Conservation (phyloP, 2,797 vertebrate genomes). For the Thalassophryne amazonica region DNA sequence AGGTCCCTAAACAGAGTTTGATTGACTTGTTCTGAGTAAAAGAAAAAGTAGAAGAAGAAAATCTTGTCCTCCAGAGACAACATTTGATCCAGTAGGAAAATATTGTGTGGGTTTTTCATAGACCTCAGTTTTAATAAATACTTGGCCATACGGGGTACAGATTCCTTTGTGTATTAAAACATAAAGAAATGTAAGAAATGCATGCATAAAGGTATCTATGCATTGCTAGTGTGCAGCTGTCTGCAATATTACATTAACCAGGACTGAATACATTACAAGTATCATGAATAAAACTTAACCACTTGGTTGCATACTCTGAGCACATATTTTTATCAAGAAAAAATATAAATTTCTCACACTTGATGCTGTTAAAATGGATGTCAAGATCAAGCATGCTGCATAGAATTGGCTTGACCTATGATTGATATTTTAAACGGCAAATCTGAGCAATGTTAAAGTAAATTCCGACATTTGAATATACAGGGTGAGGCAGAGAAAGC, state of each 20-base stretch:
- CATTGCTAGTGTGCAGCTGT: too few relatives aligned
- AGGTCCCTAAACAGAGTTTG: too few relatives aligned
- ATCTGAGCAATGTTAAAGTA: constrained; percentile 5
- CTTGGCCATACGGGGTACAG: too few relatives aligned
- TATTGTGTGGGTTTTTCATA: too few relatives aligned
- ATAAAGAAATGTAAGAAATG: too few relatives aligned
- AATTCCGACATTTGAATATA: constrained; percentile 9
- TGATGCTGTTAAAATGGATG: constrained; percentile 10
- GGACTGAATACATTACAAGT: neutral
- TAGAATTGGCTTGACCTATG: constrained; percentile 16
- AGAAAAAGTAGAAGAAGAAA: constrained; percentile 11
- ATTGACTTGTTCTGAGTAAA: constrained; percentile 28
- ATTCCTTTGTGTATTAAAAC: too few relatives aligned
- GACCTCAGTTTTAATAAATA: too few relatives aligned
- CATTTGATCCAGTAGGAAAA: constrained; percentile 23
- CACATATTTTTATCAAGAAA: too few relatives aligned
- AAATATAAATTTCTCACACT: constrained; percentile 9
- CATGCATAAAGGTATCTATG: too few relatives aligned
- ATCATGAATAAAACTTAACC: constrained; percentile 12
- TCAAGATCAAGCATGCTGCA: constrained; percentile 9
- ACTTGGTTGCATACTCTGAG: constrained; percentile 30
- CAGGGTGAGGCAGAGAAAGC: constrained; percentile 1
- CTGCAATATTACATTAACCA: neutral
- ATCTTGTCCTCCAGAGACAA: constrained; percentile 26
- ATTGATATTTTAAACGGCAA: constrained; percentile 1